Evolutionary conservation across 2,113 vertebrate genomes (phyloP).

Genomic region (Ptilorrhoa leucosticta): DNA sequence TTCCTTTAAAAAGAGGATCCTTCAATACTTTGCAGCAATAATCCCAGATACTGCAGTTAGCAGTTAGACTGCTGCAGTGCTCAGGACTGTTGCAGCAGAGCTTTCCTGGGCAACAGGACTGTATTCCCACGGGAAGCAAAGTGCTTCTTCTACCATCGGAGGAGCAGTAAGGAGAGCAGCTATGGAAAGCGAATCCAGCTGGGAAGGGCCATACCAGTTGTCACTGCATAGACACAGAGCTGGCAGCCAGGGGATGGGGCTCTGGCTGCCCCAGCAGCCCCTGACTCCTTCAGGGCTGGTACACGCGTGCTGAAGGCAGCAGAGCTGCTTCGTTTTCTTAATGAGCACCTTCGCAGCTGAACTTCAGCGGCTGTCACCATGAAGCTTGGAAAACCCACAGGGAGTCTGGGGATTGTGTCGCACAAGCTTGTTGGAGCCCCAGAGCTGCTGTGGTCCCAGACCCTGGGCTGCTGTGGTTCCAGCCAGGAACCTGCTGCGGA

Average conservation of each 20-base stretch:
- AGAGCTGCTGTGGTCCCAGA: neutral
- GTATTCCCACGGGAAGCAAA: neutral
- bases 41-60: neutral
- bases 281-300: neutral
- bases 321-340: neutral
- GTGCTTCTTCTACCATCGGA: neutral
- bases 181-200: neutral
- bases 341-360: neutral
- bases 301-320: rapidly evolving
- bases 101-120: neutral
- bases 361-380: neutral
- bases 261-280: neutral
- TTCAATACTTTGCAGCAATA: neutral
- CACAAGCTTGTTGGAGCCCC: rapidly evolving
- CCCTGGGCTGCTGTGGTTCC: neutral
- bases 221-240: neutral
- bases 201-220: neutral
- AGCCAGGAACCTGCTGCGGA: neutral
- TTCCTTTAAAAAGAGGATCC: neutral
- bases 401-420: neutral
- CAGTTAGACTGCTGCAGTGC: neutral
- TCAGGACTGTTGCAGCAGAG: neutral
- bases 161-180: neutral
- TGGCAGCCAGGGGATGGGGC: neutral
- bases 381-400: neutral